Percentiles rank a stretch among this genome's conserved stretches.
Conservation (phyloP, 2,888 invertebrate species). For the Melanchra persicariae region DNA sequence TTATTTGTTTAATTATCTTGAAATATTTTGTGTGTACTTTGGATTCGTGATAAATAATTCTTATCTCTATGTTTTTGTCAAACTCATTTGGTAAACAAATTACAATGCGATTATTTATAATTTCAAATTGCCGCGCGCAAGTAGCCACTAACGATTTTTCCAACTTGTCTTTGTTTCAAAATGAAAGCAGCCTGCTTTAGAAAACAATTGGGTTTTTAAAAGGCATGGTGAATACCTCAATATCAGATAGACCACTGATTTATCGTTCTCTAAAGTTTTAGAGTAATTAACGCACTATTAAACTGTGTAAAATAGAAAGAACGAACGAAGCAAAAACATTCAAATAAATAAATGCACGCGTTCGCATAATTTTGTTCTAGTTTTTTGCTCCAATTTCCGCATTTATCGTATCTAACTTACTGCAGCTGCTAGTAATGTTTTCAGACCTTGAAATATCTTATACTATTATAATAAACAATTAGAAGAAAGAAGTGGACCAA, state of each 20-base stretch:
- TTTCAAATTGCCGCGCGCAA: neutral
- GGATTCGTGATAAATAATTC: constrained; percentile 21
- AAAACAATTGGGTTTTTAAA: too few species aligned
- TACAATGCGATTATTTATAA: neutral
- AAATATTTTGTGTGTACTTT: constrained; percentile 5
- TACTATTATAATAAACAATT: too few species aligned
- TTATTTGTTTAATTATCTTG: neutral
- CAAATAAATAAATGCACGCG: neutral
- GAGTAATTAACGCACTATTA: too few species aligned
- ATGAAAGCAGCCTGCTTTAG: neutral
- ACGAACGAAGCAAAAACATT: neutral
- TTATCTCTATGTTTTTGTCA: constrained; percentile 18
- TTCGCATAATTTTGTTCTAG: neutral
- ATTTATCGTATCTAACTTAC: constrained; percentile 2
- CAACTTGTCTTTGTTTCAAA: too few species aligned
- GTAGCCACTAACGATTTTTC: neutral
- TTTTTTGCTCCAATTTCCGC: constrained; percentile 7
- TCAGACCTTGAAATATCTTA: neutral
- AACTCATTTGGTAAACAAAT: constrained; percentile 32
- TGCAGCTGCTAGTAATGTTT: neutral
- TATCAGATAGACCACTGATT: too few species aligned
- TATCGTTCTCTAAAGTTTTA: too few species aligned
- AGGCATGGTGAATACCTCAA: too few species aligned
- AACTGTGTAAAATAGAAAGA: too few species aligned
- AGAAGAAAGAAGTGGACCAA: too few species aligned